These are phyloP conservation scores for Dryocosmus kuriphilus DNA, from an alignment of 2,888 invertebrate species.

Conservation along the genomic window DNA sequence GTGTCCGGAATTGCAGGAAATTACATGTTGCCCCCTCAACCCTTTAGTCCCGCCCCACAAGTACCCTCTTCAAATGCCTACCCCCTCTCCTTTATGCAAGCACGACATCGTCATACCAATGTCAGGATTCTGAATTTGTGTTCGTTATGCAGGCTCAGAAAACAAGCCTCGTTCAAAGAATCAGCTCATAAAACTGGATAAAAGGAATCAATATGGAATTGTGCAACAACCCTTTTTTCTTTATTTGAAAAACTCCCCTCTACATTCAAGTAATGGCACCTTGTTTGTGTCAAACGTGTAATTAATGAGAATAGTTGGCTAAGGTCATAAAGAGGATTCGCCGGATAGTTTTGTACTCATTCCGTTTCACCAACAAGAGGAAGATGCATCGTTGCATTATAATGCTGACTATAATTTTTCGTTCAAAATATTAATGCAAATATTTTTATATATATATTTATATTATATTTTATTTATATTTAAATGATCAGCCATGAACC, in stretches of 20 bases:
- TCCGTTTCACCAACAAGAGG: neutral
- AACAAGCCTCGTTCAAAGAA: neutral
- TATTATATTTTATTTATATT: too few species aligned
- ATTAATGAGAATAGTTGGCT: neutral
- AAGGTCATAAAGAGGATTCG: conserved; percentile 18
- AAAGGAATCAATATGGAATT: neutral
- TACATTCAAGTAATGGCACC: neutral
- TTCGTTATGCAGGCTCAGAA: neutral
- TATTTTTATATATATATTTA: too few species aligned
- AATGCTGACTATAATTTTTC: too few species aligned
- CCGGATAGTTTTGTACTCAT: neutral
- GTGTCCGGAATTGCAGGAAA: conserved; percentile 37
- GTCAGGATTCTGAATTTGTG: neutral
- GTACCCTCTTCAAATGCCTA: neutral
- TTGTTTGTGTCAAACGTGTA: neutral
- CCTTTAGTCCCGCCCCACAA: neutral
- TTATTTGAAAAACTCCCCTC: neutral
- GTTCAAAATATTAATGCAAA: neutral
- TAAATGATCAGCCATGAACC: too few species aligned
- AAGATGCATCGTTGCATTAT: neutral
- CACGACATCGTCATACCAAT: conserved; percentile 10
- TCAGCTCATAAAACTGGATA: conserved; percentile 3
- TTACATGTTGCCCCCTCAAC: conserved; percentile 33
- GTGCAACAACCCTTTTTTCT: neutral
- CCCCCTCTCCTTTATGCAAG: neutral